Conservation (phyloP, 2,113 vertebrate species). For the Smithornis capensis region DNA sequence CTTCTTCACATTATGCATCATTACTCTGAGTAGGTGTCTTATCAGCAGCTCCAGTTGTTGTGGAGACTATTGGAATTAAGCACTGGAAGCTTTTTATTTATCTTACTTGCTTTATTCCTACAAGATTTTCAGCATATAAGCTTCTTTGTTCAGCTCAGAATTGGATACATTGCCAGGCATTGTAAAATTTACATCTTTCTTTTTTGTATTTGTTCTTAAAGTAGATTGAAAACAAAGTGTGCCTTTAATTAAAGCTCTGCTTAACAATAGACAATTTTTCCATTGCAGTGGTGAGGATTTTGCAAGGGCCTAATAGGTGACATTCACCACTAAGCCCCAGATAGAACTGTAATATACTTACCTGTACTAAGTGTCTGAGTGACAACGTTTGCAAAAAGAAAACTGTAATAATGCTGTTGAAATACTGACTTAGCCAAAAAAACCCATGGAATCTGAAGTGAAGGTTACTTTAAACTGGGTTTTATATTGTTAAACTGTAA, state of each 20-base stretch:
- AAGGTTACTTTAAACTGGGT: neutral
- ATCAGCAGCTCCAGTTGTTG: conserved; percentile 79
- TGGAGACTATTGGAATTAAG: conserved; percentile 77
- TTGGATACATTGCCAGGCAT: conserved; percentile 70
- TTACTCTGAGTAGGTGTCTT: conserved; percentile 78
- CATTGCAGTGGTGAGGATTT: conserved; percentile 37
- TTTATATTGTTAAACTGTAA: neutral
- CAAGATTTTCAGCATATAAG: conserved; percentile 78
- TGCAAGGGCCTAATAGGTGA: conserved; percentile 33
- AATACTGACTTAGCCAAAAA: conserved; percentile 46
- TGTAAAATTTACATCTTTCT: conserved; percentile 74
- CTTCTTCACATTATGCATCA: conserved; percentile 76
- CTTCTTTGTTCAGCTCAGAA: conserved; percentile 76
- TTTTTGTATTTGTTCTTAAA: conserved; percentile 74
- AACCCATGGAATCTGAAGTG: conserved; percentile 10
- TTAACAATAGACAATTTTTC: conserved; percentile 44
- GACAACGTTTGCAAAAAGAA: conserved; percentile 53
- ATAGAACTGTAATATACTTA: conserved; percentile 35
- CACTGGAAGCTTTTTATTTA: conserved; percentile 79
- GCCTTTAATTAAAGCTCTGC: conserved; percentile 72
- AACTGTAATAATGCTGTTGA: conserved; percentile 22
- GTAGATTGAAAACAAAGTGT: conserved; percentile 77
- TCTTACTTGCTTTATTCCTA: conserved; percentile 75
- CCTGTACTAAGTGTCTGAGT: conserved; percentile 19
- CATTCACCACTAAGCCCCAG: conserved; percentile 20